Evolutionary conservation across 2,888 invertebrate genomes (phyloP), one percentile per base, ranked within the genome.

Genomic region (Dryadula phaetusa): DNA sequence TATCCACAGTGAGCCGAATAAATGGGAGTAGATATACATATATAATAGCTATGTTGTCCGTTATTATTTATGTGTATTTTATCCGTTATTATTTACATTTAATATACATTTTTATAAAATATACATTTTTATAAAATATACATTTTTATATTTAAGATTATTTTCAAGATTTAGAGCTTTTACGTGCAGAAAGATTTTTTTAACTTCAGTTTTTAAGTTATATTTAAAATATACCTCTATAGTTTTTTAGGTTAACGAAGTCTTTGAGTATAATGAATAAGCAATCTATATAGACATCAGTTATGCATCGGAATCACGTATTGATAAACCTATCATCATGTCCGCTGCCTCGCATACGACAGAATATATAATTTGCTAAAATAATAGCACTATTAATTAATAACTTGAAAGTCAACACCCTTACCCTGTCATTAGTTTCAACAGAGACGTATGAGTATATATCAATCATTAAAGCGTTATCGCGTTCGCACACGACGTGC

Each of bases 331-430:
- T 65, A 65, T 69, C 69, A 69, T 72, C 64, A 66, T 67, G 72
- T 70, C 66, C 69, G 66, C 60, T 62, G 63, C 44, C 40, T 52
- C 60, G 56, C 68, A 63, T 70, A 42, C 52, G 54, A 67, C 66
- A 65, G 76, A 82, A 77, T 78, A 73, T 82, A 79, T 84, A 82
- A 84, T 83, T 75, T 75, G 80, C 82, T 83, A 81, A 84, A 90
- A 90, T 89, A 90, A 88, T 87, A 88, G 85, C 84, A 83, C 83
- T 87, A 90, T 90, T 91, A 92, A 92, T 92, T 92, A 92, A 87
- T 90, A 89, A 90, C 89, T 88, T 84, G 83, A 86, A 90, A 92
- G 90, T 91, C 89, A 92, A 90, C 90, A 88, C 83, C 83, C 86
- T 86, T 85, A 82, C 86, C 88, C 89, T 88, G 88, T 90, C 92